Evolutionary conservation across 2,797 vertebrate genomes (phyloP), one percentile per base, ranked within the genome.

Genomic region (Sebastes vulpes): DNA sequence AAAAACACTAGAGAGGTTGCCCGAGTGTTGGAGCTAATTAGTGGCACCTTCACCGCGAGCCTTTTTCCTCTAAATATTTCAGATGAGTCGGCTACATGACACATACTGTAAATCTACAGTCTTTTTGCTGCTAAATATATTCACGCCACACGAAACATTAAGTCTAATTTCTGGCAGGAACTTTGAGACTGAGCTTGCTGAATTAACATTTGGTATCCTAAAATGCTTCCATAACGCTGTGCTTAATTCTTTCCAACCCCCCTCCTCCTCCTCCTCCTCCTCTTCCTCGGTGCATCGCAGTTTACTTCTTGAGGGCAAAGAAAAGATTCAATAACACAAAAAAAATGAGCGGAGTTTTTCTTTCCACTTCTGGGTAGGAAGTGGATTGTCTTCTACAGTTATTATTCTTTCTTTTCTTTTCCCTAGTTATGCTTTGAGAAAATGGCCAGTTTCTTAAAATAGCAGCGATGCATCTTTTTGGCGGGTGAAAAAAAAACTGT

Each of bases 121-220:
- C 78, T 42, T 48, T 77, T 77, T 73, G 68, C 28, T 29, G 59
- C 57, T 65, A 65, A 90, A 84, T 83, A 67, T 80, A 90, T 83
- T 81, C 68, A 77, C 26, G 61, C 52, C 54, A 72, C 56, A 76
- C 64, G 65, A 86, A 89, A 89, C 72, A 81, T 12, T 68, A 42
- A 70, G 38, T 16, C 42, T 65, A 25, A 38, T 38, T 50, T 50
- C 75, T 70, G 65, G 35, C 38, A 12, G 66, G 84, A 89, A 89
- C 66, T 85, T 81, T 88, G 56, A 86, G 74, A 68, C 48, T 72
- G 66, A 86, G 79, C 73, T 58, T 67, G 74, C 81, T 79, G 81
- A 84, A 89, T 91, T 93, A 92, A 90, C 88, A 91, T 86, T 92
- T 90, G 76, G 81, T 86, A 80, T 89, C 91, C 80, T 92, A 89